Evolutionary conservation across 2,113 vertebrate genomes (phyloP), one percentile per base, ranked within the genome.

Genomic region (Dryoscopus gambensis): DNA sequence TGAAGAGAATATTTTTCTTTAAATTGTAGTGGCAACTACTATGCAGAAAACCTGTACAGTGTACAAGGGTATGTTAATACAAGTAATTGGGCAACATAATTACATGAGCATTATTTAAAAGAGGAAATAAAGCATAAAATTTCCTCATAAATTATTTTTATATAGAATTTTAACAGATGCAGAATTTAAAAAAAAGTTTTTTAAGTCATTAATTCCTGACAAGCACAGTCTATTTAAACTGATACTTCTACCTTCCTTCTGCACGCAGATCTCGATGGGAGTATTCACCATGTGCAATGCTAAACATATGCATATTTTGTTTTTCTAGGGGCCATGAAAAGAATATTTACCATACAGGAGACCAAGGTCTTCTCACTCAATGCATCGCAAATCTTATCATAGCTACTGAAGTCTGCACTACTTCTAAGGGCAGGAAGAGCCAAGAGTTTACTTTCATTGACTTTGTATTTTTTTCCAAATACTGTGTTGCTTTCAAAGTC

Each of bases 91-190:
- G 47, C 0, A 1, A 80, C 27, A 88, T 74, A 93, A 87, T 85
- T 87, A 96, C 31, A 85, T 83, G 52, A 93, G 75, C 20, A 71
- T 64, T 87, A 85, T 76, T 59, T 78, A 68, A 89, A 85, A 86
- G 44, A 65, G 33, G 62, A 91, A 95, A 90, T 93, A 95, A 93
- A 82, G 87, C 78, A 82, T 62, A 87, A 93, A 73, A 93, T 77
- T 59, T 94, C 62, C 64, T 78, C 37, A 69, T 79, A n/a, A 91
- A 87, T 52, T 76, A 60, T 60, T 92, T 90, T 73, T 28, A 88
- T 42, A 37, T 4, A 81, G 53, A 81, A 83, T 44, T 82, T 80
- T 63, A 87, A 89, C 44, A 75, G 42, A 89, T 46, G 35, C 5
- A 60, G 57, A 89, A 46, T 49, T 47, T 2, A 2, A 62, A 40